These are phyloP conservation scores for Opisthocomus hoazin DNA, from an alignment of 2,113 vertebrate genomes.

Conservation along the genomic window DNA sequence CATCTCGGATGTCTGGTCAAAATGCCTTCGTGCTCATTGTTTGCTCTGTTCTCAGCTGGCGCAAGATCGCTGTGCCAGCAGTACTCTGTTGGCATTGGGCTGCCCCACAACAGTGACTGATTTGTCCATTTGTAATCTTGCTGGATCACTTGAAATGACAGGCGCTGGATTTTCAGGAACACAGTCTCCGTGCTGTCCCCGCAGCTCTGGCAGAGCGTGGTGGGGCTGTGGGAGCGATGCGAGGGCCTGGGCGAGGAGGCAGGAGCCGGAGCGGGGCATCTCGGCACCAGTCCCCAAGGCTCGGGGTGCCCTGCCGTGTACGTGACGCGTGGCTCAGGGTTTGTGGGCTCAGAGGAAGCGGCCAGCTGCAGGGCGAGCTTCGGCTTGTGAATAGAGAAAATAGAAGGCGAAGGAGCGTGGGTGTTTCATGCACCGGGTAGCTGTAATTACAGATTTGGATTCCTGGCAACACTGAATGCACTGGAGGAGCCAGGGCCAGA, in stretches of 20 bases:
- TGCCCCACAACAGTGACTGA: neutral
- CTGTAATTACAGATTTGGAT: slow-evolving; percentile 41
- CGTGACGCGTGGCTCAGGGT: accelerated
- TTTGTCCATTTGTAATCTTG: neutral
- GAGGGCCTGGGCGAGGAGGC: neutral
- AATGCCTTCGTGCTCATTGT: neutral
- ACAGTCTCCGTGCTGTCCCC: accelerated
- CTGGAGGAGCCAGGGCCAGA: slow-evolving; percentile 46
- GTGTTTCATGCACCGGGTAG: neutral
- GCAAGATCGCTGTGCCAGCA: neutral
- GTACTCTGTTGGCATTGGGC: neutral
- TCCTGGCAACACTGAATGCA: slow-evolving; percentile 18
- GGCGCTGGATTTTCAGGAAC: neutral
- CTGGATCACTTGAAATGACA: neutral
- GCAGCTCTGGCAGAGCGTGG: neutral
- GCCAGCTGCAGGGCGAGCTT: slow-evolving; percentile 6
- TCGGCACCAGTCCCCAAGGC: accelerated
- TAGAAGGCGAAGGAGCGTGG: neutral
- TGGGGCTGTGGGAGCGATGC: neutral
- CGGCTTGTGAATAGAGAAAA: neutral
- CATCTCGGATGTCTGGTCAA: neutral
- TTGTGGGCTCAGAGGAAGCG: neutral
- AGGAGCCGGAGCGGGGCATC: neutral
- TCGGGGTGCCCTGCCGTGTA: accelerated
- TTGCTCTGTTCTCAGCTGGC: neutral